Evolutionary conservation across 2,888 invertebrate genomes (phyloP).

Genomic region (Muscina levida): DNA sequence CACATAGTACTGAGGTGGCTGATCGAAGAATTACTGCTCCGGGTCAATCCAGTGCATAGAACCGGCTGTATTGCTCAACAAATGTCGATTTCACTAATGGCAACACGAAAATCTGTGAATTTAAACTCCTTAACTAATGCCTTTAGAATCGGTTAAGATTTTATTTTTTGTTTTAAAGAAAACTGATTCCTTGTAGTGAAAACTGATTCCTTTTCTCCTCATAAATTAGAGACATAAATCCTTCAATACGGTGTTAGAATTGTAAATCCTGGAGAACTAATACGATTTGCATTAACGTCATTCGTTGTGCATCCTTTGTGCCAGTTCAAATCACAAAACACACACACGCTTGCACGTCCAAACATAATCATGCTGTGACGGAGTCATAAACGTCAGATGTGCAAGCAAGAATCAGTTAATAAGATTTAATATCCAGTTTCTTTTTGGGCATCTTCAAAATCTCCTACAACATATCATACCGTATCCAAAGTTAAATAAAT

Average conservation of each 20-base stretch:
- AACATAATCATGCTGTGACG: conserved; percentile 20
- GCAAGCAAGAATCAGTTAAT: conserved; percentile 50
- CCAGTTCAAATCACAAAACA: neutral
- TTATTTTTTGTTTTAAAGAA: too few species aligned
- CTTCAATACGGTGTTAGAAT: conserved; percentile 26
- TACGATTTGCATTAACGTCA: conserved; percentile 51
- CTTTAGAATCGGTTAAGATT: too few species aligned
- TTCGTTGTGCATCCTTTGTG: conserved; percentile 51
- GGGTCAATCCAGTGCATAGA: too few species aligned
- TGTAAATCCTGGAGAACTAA: conserved; percentile 54
- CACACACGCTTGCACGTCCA: too few species aligned
- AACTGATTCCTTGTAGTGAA: too few species aligned
- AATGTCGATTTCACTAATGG: too few species aligned
- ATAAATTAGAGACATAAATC: conserved; percentile 22
- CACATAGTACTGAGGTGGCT: too few species aligned
- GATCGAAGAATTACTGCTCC: too few species aligned
- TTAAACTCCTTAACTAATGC: too few species aligned
- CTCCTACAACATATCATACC: neutral
- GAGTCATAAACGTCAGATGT: conserved; percentile 61
- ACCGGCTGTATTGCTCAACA: too few species aligned
- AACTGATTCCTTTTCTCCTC: too few species aligned
- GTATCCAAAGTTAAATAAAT: conserved; percentile 7
- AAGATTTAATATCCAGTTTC: conserved; percentile 49
- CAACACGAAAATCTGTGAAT: too few species aligned
- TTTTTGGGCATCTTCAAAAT: neutral